Conservation (phyloP, 2,888 invertebrate genomes). For the Stegana nigrithorax region DNA sequence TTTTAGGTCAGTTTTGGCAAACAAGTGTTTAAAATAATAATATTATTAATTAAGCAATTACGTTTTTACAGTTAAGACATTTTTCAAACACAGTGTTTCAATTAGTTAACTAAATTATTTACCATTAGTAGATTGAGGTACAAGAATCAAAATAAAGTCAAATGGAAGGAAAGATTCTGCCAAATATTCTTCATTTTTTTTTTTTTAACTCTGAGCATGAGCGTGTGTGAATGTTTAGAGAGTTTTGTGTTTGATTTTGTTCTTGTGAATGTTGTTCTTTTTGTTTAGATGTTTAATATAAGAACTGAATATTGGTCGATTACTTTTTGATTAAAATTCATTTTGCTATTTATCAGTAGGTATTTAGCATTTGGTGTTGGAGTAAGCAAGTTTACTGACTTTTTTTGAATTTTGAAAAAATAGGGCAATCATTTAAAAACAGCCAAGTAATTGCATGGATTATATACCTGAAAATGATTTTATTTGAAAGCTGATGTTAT, state of each 20-base stretch:
- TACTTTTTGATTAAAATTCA: background rate
- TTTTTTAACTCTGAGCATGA: slow-evolving; percentile 69
- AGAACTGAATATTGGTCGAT: slow-evolving; percentile 24
- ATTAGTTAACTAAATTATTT: slow-evolving; percentile 58
- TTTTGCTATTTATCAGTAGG: too few relatives aligned
- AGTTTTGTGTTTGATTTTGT: slow-evolving; percentile 42
- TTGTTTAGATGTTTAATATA: slow-evolving; percentile 29
- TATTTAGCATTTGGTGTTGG: background rate
- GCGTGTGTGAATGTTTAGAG: slow-evolving; percentile 70
- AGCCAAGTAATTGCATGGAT: too few relatives aligned
- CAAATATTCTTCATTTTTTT: too few relatives aligned
- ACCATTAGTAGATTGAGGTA: slow-evolving; percentile 56
- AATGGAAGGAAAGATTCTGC: too few relatives aligned
- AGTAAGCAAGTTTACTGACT: background rate
- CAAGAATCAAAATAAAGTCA: too few relatives aligned
- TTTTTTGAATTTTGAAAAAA: too few relatives aligned
- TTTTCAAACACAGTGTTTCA: slow-evolving; percentile 44
- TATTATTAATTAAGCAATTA: slow-evolving; percentile 30
- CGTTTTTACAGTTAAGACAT: slow-evolving; percentile 53
- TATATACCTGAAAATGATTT: too few relatives aligned
- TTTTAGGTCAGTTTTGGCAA: background rate
- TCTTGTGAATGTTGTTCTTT: too few relatives aligned
- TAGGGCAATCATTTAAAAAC: background rate
- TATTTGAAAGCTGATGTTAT: slow-evolving; percentile 29
- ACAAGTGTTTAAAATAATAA: background rate